phyloP scores from a whole-genome alignment of 2,113 vertebrate species.

The Apeltes quadracus region DNA sequence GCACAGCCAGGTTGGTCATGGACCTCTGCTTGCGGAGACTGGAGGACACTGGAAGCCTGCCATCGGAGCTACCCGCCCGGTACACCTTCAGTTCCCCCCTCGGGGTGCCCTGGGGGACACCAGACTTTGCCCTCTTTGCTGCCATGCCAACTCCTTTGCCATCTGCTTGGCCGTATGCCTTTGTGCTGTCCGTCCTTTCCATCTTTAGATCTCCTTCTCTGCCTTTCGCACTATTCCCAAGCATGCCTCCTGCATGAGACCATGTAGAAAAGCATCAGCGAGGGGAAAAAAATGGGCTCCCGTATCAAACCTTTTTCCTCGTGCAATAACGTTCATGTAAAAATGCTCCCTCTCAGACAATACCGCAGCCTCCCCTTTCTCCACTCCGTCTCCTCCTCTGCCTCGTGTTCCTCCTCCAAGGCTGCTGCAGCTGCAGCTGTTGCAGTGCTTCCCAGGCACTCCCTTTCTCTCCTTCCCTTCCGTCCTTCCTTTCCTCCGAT shows the following conservation, averaged over 20 bases:
- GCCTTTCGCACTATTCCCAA: slow-evolving; percentile 85
- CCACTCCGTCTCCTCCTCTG: slow-evolving; percentile 39
- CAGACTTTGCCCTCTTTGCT: slow-evolving; percentile 86
- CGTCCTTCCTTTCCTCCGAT: slow-evolving; percentile 56
- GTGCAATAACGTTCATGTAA: slow-evolving; percentile 45
- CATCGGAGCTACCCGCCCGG: slow-evolving; percentile 86
- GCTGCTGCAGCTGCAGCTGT: slow-evolving; percentile 79
- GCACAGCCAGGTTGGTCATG: slow-evolving; percentile 93
- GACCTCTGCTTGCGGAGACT: slow-evolving; percentile 95
- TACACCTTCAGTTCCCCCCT: slow-evolving; percentile 92
- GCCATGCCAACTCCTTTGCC: slow-evolving; percentile 82
- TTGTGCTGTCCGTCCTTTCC: slow-evolving; percentile 80
- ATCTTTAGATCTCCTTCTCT: slow-evolving; percentile 78
- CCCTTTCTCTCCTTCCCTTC: slow-evolving; percentile 69
- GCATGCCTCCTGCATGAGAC: slow-evolving; percentile 85
- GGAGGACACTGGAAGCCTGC: slow-evolving; percentile 83
- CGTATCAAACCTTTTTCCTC: slow-evolving; percentile 46
- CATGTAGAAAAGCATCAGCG: slow-evolving; percentile 81
- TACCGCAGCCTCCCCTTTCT: slow-evolving; percentile 58
- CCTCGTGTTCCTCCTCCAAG: slow-evolving; percentile 63
- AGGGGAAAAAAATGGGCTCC: slow-evolving; percentile 56
- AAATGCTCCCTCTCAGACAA: slow-evolving; percentile 49
- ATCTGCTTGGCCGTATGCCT: slow-evolving; percentile 78
- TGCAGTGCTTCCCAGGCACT: slow-evolving; percentile 76
- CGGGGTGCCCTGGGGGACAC: slow-evolving; percentile 78